These are phyloP conservation scores for Holacanthella duospinosa DNA, from an alignment of 2,888 invertebrate genomes.

Conservation along the genomic window DNA sequence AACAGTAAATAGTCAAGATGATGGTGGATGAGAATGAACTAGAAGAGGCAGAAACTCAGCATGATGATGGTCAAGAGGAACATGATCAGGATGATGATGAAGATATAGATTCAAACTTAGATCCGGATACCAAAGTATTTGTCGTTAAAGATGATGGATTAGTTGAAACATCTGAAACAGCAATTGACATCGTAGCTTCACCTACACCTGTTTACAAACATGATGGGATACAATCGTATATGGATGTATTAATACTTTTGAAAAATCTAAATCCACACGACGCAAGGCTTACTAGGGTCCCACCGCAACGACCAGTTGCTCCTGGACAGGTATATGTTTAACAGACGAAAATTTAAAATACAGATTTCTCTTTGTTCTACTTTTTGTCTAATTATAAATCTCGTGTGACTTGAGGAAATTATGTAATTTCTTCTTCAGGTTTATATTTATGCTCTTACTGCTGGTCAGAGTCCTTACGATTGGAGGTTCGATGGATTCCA, in stretches of 20 bases:
- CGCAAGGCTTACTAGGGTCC: background rate
- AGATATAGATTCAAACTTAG: background rate
- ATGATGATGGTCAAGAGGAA: background rate
- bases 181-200: background rate
- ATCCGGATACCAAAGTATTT: background rate
- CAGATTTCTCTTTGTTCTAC: background rate
- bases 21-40: background rate
- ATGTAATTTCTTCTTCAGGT: background rate
- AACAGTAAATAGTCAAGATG: background rate
- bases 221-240: background rate
- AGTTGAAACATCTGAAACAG: background rate
- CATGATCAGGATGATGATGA: background rate
- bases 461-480: conserved; percentile 4
- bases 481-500: conserved; percentile 22
- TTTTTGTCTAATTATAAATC: background rate
- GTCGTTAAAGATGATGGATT: background rate
- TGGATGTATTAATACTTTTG: background rate
- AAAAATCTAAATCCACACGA: background rate
- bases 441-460: background rate
- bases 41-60: background rate
- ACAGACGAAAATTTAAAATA: background rate
- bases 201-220: background rate
- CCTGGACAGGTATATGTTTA: background rate
- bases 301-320: background rate
- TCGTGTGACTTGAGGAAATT: background rate